Conservation (phyloP, 2,113 vertebrate genomes). For the Orientallactaga bullata region DNA sequence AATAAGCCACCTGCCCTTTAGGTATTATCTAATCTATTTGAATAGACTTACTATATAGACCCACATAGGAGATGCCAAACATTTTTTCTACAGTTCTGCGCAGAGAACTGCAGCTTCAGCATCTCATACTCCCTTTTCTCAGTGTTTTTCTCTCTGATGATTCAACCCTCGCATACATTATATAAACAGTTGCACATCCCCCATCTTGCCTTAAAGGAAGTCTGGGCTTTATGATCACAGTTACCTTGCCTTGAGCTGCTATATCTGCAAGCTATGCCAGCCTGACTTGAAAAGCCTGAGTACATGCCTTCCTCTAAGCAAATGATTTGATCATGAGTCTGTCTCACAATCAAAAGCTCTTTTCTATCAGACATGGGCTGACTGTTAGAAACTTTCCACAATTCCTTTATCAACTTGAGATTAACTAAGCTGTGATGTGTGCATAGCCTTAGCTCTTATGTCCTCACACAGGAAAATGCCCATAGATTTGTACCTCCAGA, state of each 20-base stretch:
- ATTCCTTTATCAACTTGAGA: conserved; percentile 22
- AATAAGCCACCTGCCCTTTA: conserved; percentile 81
- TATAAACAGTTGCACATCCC: background rate
- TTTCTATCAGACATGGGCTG: background rate
- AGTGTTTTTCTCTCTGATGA: background rate
- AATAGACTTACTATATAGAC: conserved; percentile 71
- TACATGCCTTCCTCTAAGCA: background rate
- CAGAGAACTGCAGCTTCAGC: conserved; percentile 66
- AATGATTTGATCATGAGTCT: background rate
- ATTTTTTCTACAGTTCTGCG: conserved; percentile 26
- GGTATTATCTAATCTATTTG: conserved; percentile 79
- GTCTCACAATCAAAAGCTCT: background rate
- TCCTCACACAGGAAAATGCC: background rate
- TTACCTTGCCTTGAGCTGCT: background rate
- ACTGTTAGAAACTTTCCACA: background rate
- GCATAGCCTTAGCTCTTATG: background rate
- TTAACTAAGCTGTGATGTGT: background rate
- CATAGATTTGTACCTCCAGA: background rate
- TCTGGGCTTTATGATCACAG: background rate
- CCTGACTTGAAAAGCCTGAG: conserved; percentile 11
- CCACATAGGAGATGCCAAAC: conserved; percentile 55
- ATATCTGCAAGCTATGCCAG: background rate
- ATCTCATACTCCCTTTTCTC: background rate
- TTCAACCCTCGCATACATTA: conserved; percentile 20
- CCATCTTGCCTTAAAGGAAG: conserved; percentile 19